Evolutionary conservation across 2,888 invertebrate species (phyloP).

Genomic region (Keiferia lycopersicella): DNA sequence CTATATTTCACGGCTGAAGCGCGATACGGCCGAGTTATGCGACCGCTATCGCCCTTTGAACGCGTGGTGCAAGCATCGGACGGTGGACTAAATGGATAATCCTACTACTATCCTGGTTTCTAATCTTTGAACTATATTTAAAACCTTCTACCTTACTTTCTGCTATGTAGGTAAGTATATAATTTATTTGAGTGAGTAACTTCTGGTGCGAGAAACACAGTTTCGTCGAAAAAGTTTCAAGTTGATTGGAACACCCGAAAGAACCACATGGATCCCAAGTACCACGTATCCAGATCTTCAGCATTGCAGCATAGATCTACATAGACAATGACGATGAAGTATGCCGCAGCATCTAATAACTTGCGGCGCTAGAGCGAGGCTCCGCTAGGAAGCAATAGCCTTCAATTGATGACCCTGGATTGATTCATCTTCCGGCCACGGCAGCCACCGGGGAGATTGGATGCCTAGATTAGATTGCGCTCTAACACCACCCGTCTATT

Average conservation of each 20-base stretch:
- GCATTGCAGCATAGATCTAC: background rate
- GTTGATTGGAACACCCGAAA: background rate
- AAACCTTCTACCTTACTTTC: no score
- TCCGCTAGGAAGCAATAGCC: constrained; percentile 3
- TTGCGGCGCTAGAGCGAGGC: background rate
- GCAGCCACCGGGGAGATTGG: constrained; percentile 5
- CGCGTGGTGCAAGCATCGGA: background rate
- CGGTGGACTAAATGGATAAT: background rate
- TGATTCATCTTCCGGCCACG: constrained; percentile 20
- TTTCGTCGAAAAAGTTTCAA: no score
- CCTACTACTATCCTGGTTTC: background rate
- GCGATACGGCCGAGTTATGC: constrained; percentile 49
- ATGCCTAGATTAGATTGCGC: constrained; percentile 12
- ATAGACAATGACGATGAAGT: background rate
- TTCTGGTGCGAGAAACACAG: no score
- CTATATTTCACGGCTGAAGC: constrained; percentile 40
- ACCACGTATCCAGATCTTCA: no score
- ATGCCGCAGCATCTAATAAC: background rate
- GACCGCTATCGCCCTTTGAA: constrained; percentile 34
- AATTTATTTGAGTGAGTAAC: no score
- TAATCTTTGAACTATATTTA: background rate
- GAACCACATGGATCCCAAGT: no score
- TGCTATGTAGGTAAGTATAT: no score
- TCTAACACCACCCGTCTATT: no score
- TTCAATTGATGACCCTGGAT: constrained; percentile 22